A percentile compares a stretch with the other conserved stretches of the same genome.
Conservation (phyloP, 2,797 vertebrate genomes). For the Emydoidea blandingii region DNA sequence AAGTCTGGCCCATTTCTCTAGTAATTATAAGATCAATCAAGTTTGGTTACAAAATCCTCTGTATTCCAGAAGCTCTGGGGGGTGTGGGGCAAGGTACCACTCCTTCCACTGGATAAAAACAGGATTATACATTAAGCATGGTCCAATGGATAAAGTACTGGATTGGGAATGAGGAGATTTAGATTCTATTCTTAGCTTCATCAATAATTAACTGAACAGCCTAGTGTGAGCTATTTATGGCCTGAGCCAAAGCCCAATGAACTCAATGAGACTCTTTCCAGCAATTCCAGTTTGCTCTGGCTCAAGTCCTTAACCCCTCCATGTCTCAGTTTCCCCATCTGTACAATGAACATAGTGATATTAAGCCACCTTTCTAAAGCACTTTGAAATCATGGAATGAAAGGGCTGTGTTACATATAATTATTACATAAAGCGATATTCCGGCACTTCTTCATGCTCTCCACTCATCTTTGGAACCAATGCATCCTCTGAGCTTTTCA, state of each 20-base stretch:
- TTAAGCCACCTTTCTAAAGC: background rate
- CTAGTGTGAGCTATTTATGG: background rate
- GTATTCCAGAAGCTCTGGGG: accelerated
- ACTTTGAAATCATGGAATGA: slow-evolving; percentile 34
- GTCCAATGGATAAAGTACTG: background rate
- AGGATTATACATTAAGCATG: background rate
- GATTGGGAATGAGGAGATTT: slow-evolving; percentile 58
- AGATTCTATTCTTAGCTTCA: slow-evolving; percentile 34
- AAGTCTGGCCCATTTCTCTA: background rate
- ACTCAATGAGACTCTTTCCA: background rate
- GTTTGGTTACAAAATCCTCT: background rate
- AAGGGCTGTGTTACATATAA: background rate
- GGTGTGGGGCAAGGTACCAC: background rate
- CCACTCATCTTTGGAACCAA: background rate
- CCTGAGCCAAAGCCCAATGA: background rate
- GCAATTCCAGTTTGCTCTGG: background rate
- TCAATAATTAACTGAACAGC: background rate
- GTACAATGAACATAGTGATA: background rate
- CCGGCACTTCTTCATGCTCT: background rate
- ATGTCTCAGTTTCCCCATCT: background rate
- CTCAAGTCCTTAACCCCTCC: background rate
- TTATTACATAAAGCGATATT: slow-evolving; percentile 21
- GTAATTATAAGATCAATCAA: background rate
- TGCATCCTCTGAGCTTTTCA: accelerated
- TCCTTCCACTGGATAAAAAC: background rate